Evolutionary conservation across 2,113 vertebrate species (phyloP).

Genomic region (Hippoglossus stenolepis): DNA sequence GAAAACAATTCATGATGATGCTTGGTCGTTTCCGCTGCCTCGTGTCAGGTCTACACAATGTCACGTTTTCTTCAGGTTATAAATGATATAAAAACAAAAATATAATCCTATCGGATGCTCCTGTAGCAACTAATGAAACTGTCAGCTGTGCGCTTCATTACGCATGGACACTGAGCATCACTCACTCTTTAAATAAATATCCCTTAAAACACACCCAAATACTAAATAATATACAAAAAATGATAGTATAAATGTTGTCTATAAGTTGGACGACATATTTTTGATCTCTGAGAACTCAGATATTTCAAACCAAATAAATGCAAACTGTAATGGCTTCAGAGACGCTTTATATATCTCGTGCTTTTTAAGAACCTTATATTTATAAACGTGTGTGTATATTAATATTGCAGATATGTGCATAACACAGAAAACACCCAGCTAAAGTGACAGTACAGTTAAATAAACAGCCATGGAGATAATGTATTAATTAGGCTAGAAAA

Average conservation of each 20-base stretch:
- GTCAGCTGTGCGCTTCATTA: background rate
- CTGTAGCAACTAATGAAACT: background rate
- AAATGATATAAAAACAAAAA: background rate
- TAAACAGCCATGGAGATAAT: too few relatives aligned
- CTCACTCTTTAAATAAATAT: background rate
- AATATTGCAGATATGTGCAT: background rate
- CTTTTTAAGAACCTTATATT: background rate
- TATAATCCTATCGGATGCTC: background rate
- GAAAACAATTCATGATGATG: background rate
- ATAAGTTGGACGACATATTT: background rate
- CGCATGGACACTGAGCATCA: background rate
- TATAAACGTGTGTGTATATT: background rate
- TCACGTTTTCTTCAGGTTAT: background rate
- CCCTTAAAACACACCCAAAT: background rate
- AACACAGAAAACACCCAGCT: too few relatives aligned
- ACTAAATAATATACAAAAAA: background rate
- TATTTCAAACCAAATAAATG: too few relatives aligned
- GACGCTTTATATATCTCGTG: background rate
- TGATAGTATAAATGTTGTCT: background rate
- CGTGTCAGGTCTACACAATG: background rate
- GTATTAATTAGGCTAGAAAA: too few relatives aligned
- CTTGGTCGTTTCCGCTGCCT: background rate
- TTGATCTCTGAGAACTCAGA: background rate
- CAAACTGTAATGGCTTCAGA: background rate
- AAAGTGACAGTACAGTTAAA: too few relatives aligned